Evolutionary conservation across 2,888 invertebrate genomes (phyloP).

Genomic region (Diplazon laetatorius): DNA sequence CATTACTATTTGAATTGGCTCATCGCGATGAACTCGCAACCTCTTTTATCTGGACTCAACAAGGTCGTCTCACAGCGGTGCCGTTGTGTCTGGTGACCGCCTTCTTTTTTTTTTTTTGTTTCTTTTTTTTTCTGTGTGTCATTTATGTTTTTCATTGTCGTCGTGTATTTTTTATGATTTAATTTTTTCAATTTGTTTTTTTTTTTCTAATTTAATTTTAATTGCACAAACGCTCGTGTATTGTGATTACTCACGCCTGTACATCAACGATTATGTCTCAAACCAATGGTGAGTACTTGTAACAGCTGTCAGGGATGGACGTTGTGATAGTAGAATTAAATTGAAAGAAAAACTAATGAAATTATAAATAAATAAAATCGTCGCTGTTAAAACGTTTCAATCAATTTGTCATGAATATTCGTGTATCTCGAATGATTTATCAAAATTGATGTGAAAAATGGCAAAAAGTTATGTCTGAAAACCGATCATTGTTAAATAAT

Average conservation of each 20-base stretch:
- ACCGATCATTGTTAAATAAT: not conserved
- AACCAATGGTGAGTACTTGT: conserved; percentile 18
- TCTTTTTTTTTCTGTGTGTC: conserved; percentile 8
- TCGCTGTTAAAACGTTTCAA: not conserved
- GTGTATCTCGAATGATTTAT: not conserved
- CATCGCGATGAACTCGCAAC: conserved; percentile 67
- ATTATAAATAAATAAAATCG: not conserved
- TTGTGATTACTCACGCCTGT: conserved; percentile 30
- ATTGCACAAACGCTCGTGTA: conserved; percentile 40
- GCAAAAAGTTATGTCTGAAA: too few relatives aligned
- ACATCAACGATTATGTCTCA: conserved; percentile 35
- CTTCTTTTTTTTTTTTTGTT: too few relatives aligned
- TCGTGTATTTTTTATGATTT: conserved; percentile 20
- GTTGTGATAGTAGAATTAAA: not conserved
- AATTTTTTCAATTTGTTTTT: conserved; percentile 9
- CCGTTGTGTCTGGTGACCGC: conserved; percentile 24
- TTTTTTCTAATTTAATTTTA: not conserved
- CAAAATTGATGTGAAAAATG: not conserved
- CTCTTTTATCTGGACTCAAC: conserved; percentile 22
- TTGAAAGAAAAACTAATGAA: too few relatives aligned
- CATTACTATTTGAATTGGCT: conserved; percentile 76
- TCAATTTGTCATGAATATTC: not conserved
- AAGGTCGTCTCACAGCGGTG: conserved; percentile 26
- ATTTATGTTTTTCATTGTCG: conserved; percentile 47
- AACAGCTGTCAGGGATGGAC: conserved; percentile 47